Conservation (phyloP, 2,113 vertebrate species). For the Onychostoma macrolepis region DNA sequence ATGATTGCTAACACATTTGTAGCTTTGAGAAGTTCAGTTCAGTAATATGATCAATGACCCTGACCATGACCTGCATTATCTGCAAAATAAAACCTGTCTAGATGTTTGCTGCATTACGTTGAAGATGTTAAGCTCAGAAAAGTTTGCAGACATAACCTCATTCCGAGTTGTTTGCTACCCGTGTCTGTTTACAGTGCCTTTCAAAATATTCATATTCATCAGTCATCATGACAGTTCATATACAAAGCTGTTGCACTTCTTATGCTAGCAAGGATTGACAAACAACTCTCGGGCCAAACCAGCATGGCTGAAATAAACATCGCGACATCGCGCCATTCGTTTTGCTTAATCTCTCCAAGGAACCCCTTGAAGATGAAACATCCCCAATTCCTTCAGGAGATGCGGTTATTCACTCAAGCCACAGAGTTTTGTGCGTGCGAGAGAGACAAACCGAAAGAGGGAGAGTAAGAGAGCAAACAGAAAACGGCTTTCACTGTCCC, state of each 20-base stretch:
- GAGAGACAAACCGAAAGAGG: slow-evolving; percentile 26
- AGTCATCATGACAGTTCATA: slow-evolving; percentile 14
- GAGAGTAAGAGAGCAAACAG: slow-evolving; percentile 4
- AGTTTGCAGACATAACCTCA: slow-evolving; percentile 20
- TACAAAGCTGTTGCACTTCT: neutral
- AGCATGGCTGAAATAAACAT: slow-evolving; percentile 16
- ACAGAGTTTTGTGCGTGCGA: slow-evolving; percentile 11
- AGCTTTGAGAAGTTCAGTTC: neutral
- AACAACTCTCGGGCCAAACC: slow-evolving; percentile 27
- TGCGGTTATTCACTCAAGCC: slow-evolving; percentile 35
- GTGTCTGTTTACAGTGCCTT: slow-evolving; percentile 15
- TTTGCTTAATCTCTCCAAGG: slow-evolving; percentile 22
- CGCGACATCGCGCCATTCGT: slow-evolving; percentile 33
- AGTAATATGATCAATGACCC: neutral
- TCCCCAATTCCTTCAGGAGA: slow-evolving; percentile 41
- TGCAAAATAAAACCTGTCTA: slow-evolving; percentile 1
- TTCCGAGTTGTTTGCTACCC: slow-evolving; percentile 17
- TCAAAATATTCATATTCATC: slow-evolving; percentile 42
- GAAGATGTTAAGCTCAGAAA: neutral
- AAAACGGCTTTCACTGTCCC: slow-evolving; percentile 4
- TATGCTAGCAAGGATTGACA: neutral
- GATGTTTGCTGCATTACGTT: neutral
- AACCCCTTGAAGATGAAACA: slow-evolving; percentile 11
- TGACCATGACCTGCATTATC: slow-evolving; percentile 1
- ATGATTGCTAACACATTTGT: neutral